A percentile compares a stretch with the other conserved stretches of the same genome.
phyloP scores from a whole-genome alignment of 2,888 invertebrate genomes.

The Nowickia ferox region DNA sequence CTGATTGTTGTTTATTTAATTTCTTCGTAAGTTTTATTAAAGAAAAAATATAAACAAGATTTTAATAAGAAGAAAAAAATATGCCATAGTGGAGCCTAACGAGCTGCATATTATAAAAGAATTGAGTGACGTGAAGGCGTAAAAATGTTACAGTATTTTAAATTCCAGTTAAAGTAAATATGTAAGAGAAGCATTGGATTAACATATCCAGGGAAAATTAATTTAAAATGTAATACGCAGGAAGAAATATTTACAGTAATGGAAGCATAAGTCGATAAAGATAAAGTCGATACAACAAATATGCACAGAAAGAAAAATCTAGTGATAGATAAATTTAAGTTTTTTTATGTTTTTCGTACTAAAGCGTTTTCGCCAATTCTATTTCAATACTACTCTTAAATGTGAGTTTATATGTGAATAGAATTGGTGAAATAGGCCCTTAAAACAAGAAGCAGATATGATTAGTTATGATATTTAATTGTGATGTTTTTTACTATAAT shows the following conservation, averaged over 20 bases:
- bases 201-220: neutral
- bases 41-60: slow-evolving; percentile 8
- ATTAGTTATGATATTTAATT: too few relatives aligned
- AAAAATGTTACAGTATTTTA: slow-evolving; percentile 58
- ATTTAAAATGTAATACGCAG: neutral
- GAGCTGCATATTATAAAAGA: slow-evolving; percentile 13
- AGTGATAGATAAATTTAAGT: too few relatives aligned
- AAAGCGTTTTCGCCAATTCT: too few relatives aligned
- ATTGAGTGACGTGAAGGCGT: slow-evolving; percentile 7
- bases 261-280: neutral
- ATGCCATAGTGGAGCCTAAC: slow-evolving; percentile 20
- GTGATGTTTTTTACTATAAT: too few relatives aligned
- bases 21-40: slow-evolving; percentile 51
- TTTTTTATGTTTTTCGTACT: too few relatives aligned
- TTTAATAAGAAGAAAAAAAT: slow-evolving; percentile 3
- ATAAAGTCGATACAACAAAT: neutral
- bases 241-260: neutral
- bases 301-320: neutral
- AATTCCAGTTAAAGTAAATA: neutral
- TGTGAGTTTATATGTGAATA: too few relatives aligned
- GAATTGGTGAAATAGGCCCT: too few relatives aligned
- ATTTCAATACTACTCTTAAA: too few relatives aligned
- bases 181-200: neutral
- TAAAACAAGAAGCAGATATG: too few relatives aligned
- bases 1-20: slow-evolving; percentile 57